These are phyloP conservation scores for Gouania willdenowi DNA, from an alignment of 2,797 vertebrate species.

Conservation along the genomic window DNA sequence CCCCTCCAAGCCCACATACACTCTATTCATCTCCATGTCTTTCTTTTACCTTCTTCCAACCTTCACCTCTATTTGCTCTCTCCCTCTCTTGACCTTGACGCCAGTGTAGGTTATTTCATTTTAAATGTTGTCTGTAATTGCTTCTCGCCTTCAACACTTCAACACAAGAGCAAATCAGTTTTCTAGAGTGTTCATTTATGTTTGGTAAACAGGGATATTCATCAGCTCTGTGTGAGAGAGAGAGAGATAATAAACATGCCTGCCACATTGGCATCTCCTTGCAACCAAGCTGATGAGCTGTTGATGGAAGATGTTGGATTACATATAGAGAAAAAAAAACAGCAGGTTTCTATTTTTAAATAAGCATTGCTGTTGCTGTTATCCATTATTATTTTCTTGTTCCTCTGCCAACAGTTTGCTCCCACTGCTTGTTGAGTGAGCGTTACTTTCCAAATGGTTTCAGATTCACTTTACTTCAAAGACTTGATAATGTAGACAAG, in stretches of 20 bases:
- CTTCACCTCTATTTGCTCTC: not conserved
- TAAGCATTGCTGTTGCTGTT: not conserved
- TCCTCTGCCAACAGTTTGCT: slow-evolving; percentile 2
- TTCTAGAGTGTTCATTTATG: slow-evolving; percentile 25
- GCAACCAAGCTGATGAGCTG: slow-evolving; percentile 2
- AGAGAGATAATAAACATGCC: slow-evolving; percentile 4
- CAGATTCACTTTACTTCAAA: slow-evolving; percentile 1
- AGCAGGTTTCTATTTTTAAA: too few species aligned
- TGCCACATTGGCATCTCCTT: slow-evolving; percentile 3
- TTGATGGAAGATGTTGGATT: not conserved
- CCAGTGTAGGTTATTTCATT: slow-evolving; percentile 57
- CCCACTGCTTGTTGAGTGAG: slow-evolving; percentile 3
- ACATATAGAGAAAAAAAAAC: slow-evolving; percentile 8
- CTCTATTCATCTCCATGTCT: not conserved
- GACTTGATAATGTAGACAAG: too few species aligned
- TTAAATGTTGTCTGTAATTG: slow-evolving; percentile 65
- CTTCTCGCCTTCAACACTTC: slow-evolving; percentile 47
- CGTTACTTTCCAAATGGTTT: not conserved
- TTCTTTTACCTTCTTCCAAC: not conserved
- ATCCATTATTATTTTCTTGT: slow-evolving; percentile 19
- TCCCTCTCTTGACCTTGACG: slow-evolving; percentile 21
- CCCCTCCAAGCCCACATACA: too few species aligned
- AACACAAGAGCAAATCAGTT: slow-evolving; percentile 51
- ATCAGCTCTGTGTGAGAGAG: slow-evolving; percentile 8
- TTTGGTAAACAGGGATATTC: slow-evolving; percentile 32